Conservation (phyloP, 2,888 invertebrate species). For the Sminthurides aquaticus region DNA sequence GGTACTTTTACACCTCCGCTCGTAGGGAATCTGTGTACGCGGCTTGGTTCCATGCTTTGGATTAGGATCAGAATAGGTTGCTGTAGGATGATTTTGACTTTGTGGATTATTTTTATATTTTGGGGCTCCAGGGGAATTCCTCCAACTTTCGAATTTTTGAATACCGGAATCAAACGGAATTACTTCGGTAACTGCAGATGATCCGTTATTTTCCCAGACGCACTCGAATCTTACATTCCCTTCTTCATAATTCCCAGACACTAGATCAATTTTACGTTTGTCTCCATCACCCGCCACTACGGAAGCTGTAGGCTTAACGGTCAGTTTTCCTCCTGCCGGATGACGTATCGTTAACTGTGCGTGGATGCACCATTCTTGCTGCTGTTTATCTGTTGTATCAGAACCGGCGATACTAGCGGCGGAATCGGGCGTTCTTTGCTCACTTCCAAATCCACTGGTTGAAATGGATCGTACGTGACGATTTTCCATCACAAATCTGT, state of each 20-base stretch:
- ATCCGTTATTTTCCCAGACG: conserved; percentile 48
- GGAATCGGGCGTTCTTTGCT: conserved; percentile 8
- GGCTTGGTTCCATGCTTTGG: conserved; percentile 10
- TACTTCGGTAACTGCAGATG: conserved; percentile 28
- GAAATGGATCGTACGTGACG: conserved; percentile 10
- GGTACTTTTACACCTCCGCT: conserved; percentile 58
- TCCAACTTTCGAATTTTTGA: conserved; percentile 42
- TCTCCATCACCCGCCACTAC: conserved; percentile 15
- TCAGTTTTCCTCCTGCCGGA: conserved; percentile 23
- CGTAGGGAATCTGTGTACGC: conserved; percentile 48
- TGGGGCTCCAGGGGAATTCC: not conserved
- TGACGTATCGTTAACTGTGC: conserved; percentile 61
- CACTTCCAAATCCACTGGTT: conserved; percentile 22
- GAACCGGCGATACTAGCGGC: conserved; percentile 1
- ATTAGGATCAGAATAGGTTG: not conserved
- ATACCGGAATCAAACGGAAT: conserved; percentile 35
- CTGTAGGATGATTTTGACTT: not conserved
- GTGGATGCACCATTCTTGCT: conserved; percentile 60
- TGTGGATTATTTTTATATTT: not conserved
- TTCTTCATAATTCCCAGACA: conserved; percentile 39
- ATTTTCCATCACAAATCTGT: conserved; percentile 11
- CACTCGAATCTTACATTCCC: conserved; percentile 53
- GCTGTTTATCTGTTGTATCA: not conserved
- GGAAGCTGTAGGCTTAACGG: conserved; percentile 16
- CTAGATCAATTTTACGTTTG: conserved; percentile 44